A percentile compares a stretch with the other conserved stretches of the same genome.
These are phyloP conservation scores for Palaemon carinicauda DNA, from an alignment of 1,140 invertebrate species.

Conservation along the genomic window DNA sequence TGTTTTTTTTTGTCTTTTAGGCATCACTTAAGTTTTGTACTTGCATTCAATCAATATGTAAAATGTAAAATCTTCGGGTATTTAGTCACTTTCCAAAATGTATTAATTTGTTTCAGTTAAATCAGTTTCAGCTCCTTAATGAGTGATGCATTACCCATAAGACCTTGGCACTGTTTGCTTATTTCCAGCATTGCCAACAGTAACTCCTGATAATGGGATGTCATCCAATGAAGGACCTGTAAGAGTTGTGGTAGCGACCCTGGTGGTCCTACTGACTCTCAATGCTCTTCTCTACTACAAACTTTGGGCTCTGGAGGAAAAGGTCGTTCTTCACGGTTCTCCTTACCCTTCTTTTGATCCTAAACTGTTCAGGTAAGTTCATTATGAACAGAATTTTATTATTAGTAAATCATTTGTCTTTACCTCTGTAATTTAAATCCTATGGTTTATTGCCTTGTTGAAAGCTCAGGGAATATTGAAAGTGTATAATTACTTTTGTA, in stretches of 20 bases:
- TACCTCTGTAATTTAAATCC: too few relatives aligned
- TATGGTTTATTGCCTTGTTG: too few relatives aligned
- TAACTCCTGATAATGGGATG: slow-evolving; percentile 2
- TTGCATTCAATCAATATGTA: neutral
- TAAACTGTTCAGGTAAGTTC: slow-evolving; percentile 41
- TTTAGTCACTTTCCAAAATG: too few relatives aligned
- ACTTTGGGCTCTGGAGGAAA: slow-evolving; percentile 74
- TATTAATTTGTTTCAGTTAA: too few relatives aligned
- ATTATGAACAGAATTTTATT: neutral
- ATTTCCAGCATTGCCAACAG: slow-evolving; percentile 42
- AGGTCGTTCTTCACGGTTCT: slow-evolving; percentile 60
- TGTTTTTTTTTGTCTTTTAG: slow-evolving; percentile 4
- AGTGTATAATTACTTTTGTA: too few relatives aligned
- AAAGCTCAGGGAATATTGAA: too few relatives aligned
- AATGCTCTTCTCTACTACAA: slow-evolving; percentile 83
- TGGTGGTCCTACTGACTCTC: slow-evolving; percentile 73
- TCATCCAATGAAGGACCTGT: slow-evolving; percentile 62
- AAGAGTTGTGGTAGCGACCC: slow-evolving; percentile 69
- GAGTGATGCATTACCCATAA: neutral
- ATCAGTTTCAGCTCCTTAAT: too few relatives aligned
- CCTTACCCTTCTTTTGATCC: slow-evolving; percentile 55
- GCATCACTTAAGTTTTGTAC: neutral
- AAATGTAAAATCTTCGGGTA: too few relatives aligned
- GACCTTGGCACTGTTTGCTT: neutral
- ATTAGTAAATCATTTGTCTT: too few relatives aligned